These are phyloP conservation scores for Eristalis arbustorum DNA, from an alignment of 2,888 invertebrate species.

Conservation along the genomic window DNA sequence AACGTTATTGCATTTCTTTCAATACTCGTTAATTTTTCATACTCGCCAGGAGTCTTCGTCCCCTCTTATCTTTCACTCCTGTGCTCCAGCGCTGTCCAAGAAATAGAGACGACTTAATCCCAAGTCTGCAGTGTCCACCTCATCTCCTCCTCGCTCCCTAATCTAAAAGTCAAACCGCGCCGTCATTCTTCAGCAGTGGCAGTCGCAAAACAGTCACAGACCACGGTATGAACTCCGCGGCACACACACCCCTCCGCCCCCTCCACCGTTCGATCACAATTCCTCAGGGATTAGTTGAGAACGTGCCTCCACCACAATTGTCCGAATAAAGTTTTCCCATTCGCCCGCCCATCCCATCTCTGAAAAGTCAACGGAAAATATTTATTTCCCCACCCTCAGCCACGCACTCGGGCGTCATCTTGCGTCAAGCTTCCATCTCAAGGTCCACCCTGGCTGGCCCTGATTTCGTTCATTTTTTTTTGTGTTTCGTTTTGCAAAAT, in stretches of 20 bases:
- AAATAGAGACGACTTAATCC: too few species aligned
- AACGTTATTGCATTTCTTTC: too few species aligned
- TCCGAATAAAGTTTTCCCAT: conserved; percentile 62
- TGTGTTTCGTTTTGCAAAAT: conserved; percentile 31
- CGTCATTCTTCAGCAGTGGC: neutral
- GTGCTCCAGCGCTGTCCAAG: too few species aligned
- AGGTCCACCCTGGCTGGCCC: conserved; percentile 5
- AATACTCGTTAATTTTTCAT: too few species aligned
- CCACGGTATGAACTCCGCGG: neutral
- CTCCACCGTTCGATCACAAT: too few species aligned
- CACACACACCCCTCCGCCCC: neutral
- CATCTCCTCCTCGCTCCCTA: neutral
- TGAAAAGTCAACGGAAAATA: conserved; percentile 33
- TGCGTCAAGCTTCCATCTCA: conserved; percentile 10
- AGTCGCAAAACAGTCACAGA: neutral
- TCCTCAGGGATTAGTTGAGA: conserved; percentile 10
- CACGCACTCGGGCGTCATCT: neutral
- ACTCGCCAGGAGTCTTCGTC: too few species aligned
- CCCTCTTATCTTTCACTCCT: too few species aligned
- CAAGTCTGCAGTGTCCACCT: neutral
- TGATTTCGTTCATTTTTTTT: neutral
- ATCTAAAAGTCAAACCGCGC: neutral
- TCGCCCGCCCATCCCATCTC: neutral
- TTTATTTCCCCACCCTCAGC: conserved; percentile 12
- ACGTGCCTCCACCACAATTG: conserved; percentile 54